phyloP scores from a whole-genome alignment of 1,140 invertebrate species.

The Metopolophium dirhodum region DNA sequence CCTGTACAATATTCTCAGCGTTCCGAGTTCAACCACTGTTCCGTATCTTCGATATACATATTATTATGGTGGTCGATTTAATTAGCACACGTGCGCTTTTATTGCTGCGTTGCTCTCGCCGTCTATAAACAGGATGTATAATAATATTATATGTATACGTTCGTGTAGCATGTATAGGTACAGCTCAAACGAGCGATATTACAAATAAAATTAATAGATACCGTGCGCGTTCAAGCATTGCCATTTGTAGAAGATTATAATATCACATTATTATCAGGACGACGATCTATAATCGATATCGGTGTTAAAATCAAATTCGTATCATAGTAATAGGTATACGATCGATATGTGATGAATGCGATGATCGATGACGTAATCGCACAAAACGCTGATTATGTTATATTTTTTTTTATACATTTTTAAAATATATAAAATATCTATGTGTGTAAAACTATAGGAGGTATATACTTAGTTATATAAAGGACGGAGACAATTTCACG shows the following conservation, averaged over 20 bases:
- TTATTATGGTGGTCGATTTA: background rate
- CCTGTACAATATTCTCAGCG: background rate
- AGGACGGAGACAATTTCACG: background rate
- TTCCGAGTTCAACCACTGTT: background rate
- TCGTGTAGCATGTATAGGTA: background rate
- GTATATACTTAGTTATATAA: background rate
- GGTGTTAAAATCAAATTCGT: background rate
- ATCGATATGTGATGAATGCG: background rate
- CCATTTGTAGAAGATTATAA: constrained; percentile 1
- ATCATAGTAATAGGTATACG: background rate
- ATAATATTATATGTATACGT: background rate
- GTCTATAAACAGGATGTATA: constrained; percentile 10
- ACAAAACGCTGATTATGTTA: background rate
- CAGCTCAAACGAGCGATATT: background rate
- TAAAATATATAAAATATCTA: background rate
- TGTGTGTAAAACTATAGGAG: too few relatives aligned
- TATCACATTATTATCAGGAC: background rate
- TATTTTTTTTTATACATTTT: background rate
- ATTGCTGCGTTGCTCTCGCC: background rate
- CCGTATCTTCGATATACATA: background rate
- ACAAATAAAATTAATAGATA: background rate
- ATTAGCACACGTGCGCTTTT: constrained; percentile 6
- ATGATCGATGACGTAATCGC: background rate
- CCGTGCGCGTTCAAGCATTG: background rate
- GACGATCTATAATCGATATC: background rate